Evolutionary conservation across 2,797 vertebrate genomes (phyloP).

Genomic region (Euthynnus affinis): DNA sequence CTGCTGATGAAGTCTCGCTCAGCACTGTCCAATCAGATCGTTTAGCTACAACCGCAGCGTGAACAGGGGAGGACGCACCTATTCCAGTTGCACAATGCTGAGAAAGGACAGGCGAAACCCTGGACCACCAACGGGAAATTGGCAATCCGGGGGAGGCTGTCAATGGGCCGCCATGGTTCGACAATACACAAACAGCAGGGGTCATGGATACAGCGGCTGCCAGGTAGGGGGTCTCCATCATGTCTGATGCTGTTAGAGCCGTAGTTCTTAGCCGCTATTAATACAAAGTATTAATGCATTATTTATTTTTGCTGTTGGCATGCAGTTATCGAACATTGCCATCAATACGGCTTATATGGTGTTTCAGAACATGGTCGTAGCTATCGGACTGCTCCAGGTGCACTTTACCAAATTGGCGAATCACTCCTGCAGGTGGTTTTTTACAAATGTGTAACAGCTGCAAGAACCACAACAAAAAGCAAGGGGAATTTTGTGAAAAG

Average conservation of each 20-base stretch:
- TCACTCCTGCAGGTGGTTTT: constrained; percentile 88
- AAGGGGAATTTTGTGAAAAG: constrained; percentile 22
- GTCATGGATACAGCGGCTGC: constrained; percentile 87
- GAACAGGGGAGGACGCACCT: constrained; percentile 98
- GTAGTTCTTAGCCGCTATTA: constrained; percentile 68
- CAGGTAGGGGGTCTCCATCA: constrained; percentile 91
- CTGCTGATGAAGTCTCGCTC: constrained; percentile 97
- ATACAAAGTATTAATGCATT: constrained; percentile 69
- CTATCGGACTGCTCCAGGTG: constrained; percentile 50
- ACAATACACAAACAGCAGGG: constrained; percentile 90
- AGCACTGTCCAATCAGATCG: constrained; percentile 98
- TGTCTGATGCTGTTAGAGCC: constrained; percentile 70
- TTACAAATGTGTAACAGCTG: constrained; percentile 45
- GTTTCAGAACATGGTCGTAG: constrained; percentile 41
- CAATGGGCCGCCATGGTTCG: constrained; percentile 90
- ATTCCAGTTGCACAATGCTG: constrained; percentile 95
- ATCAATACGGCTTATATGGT: constrained; percentile 22
- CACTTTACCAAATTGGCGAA: constrained; percentile 70
- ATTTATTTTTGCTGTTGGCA: constrained; percentile 52
- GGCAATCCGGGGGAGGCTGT: constrained; percentile 90
- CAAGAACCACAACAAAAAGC: constrained; percentile 40
- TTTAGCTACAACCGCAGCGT: constrained; percentile 95
- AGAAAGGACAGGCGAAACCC: constrained; percentile 92
- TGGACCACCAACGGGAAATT: constrained; percentile 92
- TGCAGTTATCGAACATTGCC: constrained; percentile 34